Evolutionary conservation across 2,888 invertebrate genomes (phyloP).

Genomic region (Cataglyphis albicans): DNA sequence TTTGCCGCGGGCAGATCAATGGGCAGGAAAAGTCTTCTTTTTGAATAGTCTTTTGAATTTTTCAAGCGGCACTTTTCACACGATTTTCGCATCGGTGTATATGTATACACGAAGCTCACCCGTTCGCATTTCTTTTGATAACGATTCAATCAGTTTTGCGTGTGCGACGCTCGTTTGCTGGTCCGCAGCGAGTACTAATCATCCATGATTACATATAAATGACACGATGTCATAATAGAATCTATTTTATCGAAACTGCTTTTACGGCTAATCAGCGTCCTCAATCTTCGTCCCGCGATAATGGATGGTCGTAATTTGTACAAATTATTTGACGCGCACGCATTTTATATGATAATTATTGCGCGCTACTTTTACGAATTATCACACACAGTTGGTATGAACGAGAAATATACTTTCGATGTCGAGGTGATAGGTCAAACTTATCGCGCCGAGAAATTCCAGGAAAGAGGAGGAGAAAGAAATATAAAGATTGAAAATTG

Average conservation of each 20-base stretch:
- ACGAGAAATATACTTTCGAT: neutral
- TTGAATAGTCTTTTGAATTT: slow-evolving; percentile 17
- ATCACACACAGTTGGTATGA: neutral
- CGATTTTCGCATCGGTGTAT: slow-evolving; percentile 4
- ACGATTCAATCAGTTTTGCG: neutral
- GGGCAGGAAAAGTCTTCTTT: neutral
- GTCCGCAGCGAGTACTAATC: slow-evolving; percentile 12
- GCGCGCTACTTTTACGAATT: neutral
- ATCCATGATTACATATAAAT: neutral
- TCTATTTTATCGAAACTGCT: slow-evolving; percentile 4
- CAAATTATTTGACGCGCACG: slow-evolving; percentile 17
- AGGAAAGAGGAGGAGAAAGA: neutral
- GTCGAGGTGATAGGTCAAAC: neutral
- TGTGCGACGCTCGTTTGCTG: neutral
- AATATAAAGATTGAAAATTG: slow-evolving; percentile 38
- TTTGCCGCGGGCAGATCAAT: neutral
- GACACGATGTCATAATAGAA: neutral
- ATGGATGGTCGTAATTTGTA: slow-evolving; percentile 9
- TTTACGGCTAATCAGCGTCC: slow-evolving; percentile 9
- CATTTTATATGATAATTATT: slow-evolving; percentile 1
- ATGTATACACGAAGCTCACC: neutral
- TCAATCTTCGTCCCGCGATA: slow-evolving; percentile 13
- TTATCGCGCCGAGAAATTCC: slow-evolving; percentile 20
- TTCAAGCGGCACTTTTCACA: slow-evolving; percentile 16
- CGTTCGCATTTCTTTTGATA: neutral